Evolutionary conservation across 92 coral and sea anemone genomes (phyloP).

Genomic region (Phenganax stokvisi): DNA sequence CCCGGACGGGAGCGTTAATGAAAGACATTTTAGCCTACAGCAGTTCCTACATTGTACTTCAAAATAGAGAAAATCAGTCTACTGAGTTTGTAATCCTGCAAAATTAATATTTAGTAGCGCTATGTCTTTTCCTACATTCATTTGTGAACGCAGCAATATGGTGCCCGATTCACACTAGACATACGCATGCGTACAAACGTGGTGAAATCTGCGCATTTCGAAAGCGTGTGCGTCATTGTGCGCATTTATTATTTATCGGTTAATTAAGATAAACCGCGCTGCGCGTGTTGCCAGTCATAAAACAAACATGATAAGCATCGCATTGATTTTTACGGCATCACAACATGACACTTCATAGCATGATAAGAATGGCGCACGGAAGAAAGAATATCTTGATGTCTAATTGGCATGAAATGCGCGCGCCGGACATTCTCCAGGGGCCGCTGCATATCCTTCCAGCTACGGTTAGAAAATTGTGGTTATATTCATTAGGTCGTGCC

Average conservation of each 20-base stretch:
- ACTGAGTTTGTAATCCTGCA: too few species aligned
- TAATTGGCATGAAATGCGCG: conserved; percentile 1
- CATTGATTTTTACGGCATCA: conserved; percentile 1
- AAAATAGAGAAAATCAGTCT: too few species aligned
- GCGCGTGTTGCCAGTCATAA: conserved; percentile 4
- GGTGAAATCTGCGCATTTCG: neutral
- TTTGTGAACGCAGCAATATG: neutral
- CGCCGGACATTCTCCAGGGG: conserved; percentile 2
- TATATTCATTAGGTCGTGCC: too few species aligned
- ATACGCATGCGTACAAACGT: neutral
- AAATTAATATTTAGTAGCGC: too few species aligned
- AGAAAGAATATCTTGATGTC: neutral
- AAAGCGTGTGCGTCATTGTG: conserved; percentile 9
- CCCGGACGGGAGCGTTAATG: too few species aligned
- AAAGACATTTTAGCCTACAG: too few species aligned
- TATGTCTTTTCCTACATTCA: too few species aligned
- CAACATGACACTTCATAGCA: neutral
- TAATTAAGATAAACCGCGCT: conserved; percentile 4
- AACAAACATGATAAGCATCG: neutral
- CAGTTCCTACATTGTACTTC: too few species aligned
- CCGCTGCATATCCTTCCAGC: neutral
- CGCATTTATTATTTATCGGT: neutral
- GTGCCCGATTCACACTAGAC: neutral
- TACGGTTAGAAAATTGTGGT: too few species aligned
- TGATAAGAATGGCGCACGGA: conserved; percentile 7